Conservation (phyloP, 2,888 invertebrate species). For the Agelastica alni region DNA sequence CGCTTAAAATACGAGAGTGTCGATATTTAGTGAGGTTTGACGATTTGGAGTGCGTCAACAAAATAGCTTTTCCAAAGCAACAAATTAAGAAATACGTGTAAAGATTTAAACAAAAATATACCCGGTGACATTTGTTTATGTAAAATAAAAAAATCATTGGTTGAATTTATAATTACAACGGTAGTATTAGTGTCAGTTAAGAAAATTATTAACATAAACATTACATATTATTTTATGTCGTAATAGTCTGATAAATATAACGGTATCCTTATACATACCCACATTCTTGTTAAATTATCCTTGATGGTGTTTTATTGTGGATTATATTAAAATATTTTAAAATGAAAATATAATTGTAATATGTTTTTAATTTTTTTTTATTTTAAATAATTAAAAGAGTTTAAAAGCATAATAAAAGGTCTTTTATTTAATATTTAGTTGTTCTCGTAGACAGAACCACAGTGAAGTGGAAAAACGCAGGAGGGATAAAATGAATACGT, state of each 20-base stretch:
- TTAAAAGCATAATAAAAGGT: too few species aligned
- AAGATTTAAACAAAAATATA: too few species aligned
- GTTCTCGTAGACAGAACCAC: constrained; percentile 94
- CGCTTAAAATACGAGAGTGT: too few species aligned
- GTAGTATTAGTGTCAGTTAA: not conserved
- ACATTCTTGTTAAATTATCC: constrained; percentile 8
- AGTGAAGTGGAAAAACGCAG: constrained; percentile 95
- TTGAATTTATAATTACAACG: too few species aligned
- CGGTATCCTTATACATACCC: constrained; percentile 7
- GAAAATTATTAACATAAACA: constrained; percentile 6
- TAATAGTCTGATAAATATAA: constrained; percentile 17
- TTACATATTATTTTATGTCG: constrained; percentile 12
- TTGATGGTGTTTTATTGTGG: constrained; percentile 1
- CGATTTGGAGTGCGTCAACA: too few species aligned
- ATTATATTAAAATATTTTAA: constrained; percentile 8
- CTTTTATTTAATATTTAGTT: too few species aligned
- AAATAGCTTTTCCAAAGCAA: too few species aligned
- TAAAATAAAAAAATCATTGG: too few species aligned
- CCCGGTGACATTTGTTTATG: not conserved
- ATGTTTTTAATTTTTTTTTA: not conserved
- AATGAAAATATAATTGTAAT: not conserved
- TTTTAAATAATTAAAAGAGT: too few species aligned
- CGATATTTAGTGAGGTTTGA: too few species aligned
- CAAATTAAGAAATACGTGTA: too few species aligned
- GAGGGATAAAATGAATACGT: constrained; percentile 95